These are phyloP conservation scores for Neolamprologus sp. DNA, from an alignment of 2,113 vertebrate genomes.

Conservation along the genomic window DNA sequence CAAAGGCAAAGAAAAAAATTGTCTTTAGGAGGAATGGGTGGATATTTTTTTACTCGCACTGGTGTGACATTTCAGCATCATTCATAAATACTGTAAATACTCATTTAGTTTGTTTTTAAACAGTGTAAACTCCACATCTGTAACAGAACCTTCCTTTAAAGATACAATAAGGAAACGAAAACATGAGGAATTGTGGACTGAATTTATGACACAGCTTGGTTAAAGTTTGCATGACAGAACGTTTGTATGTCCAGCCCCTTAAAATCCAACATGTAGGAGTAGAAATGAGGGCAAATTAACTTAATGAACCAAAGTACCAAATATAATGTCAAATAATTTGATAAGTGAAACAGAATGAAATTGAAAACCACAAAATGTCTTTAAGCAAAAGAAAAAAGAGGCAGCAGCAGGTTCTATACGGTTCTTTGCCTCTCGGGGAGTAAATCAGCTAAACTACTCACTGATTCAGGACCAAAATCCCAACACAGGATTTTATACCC, in stretches of 20 bases:
- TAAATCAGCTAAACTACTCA: conserved; percentile 24
- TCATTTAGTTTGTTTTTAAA: background rate
- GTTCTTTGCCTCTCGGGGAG: background rate
- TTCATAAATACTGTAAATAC: background rate
- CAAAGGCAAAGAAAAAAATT: background rate
- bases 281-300: background rate
- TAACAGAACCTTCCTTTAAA: background rate
- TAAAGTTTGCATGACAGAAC: background rate
- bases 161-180: background rate
- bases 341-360: background rate
- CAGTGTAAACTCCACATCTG: accelerated
- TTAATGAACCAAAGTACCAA: background rate
- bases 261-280: background rate
- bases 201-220: background rate
- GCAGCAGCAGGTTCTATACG: background rate
- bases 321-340: background rate
- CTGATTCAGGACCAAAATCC: background rate
- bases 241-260: background rate
- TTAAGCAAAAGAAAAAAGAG: background rate
- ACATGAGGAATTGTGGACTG: background rate
- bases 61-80: background rate
- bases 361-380: background rate
- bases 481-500: background rate
- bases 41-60: accelerated
- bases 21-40: background rate